phyloP scores from a whole-genome alignment of 2,888 invertebrate species.

The Andrena praecox region DNA sequence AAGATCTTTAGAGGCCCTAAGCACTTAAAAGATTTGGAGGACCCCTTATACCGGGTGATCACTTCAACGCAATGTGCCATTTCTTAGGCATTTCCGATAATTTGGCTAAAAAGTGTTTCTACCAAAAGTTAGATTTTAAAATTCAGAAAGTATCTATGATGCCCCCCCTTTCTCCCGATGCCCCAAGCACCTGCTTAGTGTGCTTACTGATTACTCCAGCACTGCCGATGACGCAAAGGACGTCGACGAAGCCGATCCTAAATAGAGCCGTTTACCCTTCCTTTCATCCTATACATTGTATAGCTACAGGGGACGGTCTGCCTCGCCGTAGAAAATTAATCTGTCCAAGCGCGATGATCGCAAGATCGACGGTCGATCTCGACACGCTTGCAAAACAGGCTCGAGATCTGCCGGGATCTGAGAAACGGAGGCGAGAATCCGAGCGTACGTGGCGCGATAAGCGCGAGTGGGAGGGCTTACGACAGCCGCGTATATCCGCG shows the following conservation, averaged over 20 bases:
- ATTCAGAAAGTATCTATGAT: too few relatives aligned
- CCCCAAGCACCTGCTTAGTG: too few relatives aligned
- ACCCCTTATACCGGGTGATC: too few relatives aligned
- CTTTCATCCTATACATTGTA: background rate
- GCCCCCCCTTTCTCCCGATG: too few relatives aligned
- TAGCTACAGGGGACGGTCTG: background rate
- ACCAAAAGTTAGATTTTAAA: too few relatives aligned
- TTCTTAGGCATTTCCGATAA: too few relatives aligned
- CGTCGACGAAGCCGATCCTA: background rate
- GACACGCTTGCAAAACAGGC: slow-evolving; percentile 33
- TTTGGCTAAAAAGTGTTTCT: too few relatives aligned
- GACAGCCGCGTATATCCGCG: slow-evolving; percentile 68
- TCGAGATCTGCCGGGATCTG: slow-evolving; percentile 18
- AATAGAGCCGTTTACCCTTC: too few relatives aligned
- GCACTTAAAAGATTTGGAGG: too few relatives aligned
- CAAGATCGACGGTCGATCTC: slow-evolving; percentile 29
- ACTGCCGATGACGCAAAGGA: background rate
- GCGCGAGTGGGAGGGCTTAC: slow-evolving; percentile 63
- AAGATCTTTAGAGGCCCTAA: too few relatives aligned
- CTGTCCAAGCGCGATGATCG: background rate
- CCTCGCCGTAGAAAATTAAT: background rate
- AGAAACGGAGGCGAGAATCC: slow-evolving; percentile 21
- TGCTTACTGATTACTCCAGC: too few relatives aligned
- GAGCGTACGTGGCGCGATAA: slow-evolving; percentile 18
- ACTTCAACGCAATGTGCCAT: too few relatives aligned